Conservation (phyloP, 2,888 invertebrate species). For the Standfussiana lucernea region DNA sequence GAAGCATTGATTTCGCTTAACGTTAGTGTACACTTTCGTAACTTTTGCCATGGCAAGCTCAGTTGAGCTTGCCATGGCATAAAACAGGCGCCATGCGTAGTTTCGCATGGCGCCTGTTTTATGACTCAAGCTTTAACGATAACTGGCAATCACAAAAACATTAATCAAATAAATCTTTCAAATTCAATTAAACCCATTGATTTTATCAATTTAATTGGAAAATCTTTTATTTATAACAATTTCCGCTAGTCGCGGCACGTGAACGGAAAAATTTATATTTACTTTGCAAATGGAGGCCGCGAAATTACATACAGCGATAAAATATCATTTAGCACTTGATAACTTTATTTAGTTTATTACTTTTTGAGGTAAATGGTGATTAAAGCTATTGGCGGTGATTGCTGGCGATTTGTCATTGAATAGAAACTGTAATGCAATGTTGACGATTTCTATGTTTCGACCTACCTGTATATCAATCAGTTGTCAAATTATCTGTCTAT, state of each 20-base stretch:
- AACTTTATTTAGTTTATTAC: constrained; percentile 27
- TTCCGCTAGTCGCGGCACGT: constrained; percentile 30
- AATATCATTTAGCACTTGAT: constrained; percentile 32
- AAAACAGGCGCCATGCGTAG: too few species aligned
- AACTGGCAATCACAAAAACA: constrained; percentile 23
- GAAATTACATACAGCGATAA: constrained; percentile 14
- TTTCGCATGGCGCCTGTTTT: background rate
- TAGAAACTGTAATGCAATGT: background rate
- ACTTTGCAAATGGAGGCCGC: constrained; percentile 33
- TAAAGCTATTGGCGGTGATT: background rate
- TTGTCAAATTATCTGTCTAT: background rate
- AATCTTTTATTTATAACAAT: constrained; percentile 46
- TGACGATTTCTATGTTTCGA: background rate
- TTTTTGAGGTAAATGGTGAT: constrained; percentile 30
- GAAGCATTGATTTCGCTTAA: background rate
- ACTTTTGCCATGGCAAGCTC: background rate
- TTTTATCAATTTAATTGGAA: constrained; percentile 52
- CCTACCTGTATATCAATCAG: background rate
- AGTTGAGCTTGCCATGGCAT: too few species aligned
- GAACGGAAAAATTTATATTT: constrained; percentile 52
- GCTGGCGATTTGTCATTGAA: constrained; percentile 14
- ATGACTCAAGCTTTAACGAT: background rate
- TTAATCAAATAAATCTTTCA: constrained; percentile 29
- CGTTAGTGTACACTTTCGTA: background rate
- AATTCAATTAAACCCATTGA: constrained; percentile 54